Evolutionary conservation across 2,888 invertebrate species (phyloP).

Genomic region (Andrena dorsata): DNA sequence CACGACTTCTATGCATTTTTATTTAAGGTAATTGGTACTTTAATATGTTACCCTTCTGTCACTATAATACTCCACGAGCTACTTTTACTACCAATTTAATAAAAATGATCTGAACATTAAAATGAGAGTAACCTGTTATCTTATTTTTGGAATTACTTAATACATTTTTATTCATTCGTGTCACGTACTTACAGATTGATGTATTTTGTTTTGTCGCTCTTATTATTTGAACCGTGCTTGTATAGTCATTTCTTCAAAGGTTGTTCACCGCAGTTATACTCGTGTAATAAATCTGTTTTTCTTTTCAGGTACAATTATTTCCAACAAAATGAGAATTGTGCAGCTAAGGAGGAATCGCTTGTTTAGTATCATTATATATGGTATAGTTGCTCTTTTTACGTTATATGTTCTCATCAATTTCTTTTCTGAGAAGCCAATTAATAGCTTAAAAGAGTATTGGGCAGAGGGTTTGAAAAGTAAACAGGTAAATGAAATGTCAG

Average conservation of each 20-base stretch:
- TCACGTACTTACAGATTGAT: not conserved
- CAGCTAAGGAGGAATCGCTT: constrained; percentile 80
- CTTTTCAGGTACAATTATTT: constrained; percentile 55
- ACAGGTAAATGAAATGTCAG: constrained; percentile 66
- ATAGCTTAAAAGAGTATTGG: constrained; percentile 72
- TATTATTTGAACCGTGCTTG: not conserved
- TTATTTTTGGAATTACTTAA: not conserved
- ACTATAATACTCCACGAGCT: not conserved
- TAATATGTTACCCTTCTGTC: constrained; percentile 14
- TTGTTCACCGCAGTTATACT: not conserved
- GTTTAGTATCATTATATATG: constrained; percentile 74
- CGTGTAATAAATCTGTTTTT: not conserved
- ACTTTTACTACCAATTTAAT: not conserved
- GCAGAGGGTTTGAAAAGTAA: constrained; percentile 72
- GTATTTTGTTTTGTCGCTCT: not conserved
- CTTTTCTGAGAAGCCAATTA: constrained; percentile 57
- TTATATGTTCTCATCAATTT: constrained; percentile 74
- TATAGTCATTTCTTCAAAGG: not conserved
- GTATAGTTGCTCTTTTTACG: constrained; percentile 74
- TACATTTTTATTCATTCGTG: not conserved
- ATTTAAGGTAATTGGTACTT: constrained; percentile 39
- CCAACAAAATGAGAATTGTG: constrained; percentile 81
- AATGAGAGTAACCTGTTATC: not conserved
- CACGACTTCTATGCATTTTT: constrained; percentile 21
- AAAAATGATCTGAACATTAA: not conserved